phyloP scores from a whole-genome alignment of 2,888 invertebrate species.

The Melanophora roralis region DNA sequence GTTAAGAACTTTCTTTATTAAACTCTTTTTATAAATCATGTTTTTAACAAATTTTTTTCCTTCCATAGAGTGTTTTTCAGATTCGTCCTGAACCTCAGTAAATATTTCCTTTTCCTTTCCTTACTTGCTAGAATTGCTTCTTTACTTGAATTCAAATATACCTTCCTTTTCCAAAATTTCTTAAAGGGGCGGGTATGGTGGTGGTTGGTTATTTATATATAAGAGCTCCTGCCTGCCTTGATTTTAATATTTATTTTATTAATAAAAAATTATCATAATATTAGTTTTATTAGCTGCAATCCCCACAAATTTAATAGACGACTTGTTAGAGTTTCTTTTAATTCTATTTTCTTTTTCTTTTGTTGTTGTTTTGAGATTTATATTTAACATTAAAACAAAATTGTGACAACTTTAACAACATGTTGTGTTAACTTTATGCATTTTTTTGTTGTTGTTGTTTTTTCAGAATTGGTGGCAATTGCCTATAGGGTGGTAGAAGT shows the following conservation, averaged over 20 bases:
- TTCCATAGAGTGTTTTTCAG: too few species aligned
- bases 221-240: constrained; percentile 20
- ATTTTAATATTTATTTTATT: constrained; percentile 44
- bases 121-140: constrained; percentile 3
- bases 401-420: neutral
- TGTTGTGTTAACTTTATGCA: neutral
- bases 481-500: neutral
- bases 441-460: neutral
- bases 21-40: too few species aligned
- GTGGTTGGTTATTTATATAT: neutral
- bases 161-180: neutral
- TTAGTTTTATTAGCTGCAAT: constrained; percentile 15
- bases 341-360: neutral
- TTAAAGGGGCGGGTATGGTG: neutral
- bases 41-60: too few species aligned
- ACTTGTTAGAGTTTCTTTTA: neutral
- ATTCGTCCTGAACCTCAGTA: too few species aligned
- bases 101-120: neutral
- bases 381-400: neutral
- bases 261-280: constrained; percentile 45
- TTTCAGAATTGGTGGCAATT: neutral
- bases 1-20: too few species aligned
- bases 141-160: constrained; percentile 26
- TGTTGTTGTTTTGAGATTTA: too few species aligned
- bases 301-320: neutral